Conservation (phyloP, 1,140 invertebrate genomes). For the Arctopsyche grandis region DNA sequence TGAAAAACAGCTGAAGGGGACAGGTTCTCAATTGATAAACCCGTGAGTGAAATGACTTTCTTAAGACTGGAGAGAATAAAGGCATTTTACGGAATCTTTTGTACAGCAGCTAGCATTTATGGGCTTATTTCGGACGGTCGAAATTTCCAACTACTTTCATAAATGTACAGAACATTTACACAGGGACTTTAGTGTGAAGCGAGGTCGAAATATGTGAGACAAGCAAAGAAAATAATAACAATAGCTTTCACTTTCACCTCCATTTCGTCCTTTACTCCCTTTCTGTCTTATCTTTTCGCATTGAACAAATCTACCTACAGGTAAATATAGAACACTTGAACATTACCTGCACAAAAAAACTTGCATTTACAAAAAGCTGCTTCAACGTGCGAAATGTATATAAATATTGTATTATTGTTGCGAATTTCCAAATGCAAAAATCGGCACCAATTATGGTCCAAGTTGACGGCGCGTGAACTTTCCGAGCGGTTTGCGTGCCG, state of each 20-base stretch:
- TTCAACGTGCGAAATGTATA: not conserved
- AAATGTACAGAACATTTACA: not conserved
- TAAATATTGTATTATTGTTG: not conserved
- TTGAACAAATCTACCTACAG: conserved; percentile 27
- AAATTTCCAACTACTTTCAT: not conserved
- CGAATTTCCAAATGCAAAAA: conserved; percentile 4
- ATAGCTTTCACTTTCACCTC: conserved; percentile 42
- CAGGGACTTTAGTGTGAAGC: not conserved
- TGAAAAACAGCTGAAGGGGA: no score
- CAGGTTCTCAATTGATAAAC: no score
- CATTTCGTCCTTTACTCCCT: conserved; percentile 36
- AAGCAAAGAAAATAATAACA: conserved; percentile 41
- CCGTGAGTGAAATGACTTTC: no score
- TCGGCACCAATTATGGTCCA: conserved; percentile 10
- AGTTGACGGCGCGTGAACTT: conserved; percentile 26
- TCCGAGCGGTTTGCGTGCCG: conserved; percentile 19
- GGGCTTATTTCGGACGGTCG: not conserved
- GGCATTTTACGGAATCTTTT: not conserved
- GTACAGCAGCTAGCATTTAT: not conserved
- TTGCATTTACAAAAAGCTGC: no score
- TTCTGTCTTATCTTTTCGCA: conserved; percentile 42
- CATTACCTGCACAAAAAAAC: not conserved
- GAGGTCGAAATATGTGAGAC: conserved; percentile 22
- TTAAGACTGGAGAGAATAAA: no score
- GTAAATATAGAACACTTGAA: not conserved